Base-by-base conservation (phyloP, 1,140 invertebrate genomes). In the Drusus annulatus region DNA sequence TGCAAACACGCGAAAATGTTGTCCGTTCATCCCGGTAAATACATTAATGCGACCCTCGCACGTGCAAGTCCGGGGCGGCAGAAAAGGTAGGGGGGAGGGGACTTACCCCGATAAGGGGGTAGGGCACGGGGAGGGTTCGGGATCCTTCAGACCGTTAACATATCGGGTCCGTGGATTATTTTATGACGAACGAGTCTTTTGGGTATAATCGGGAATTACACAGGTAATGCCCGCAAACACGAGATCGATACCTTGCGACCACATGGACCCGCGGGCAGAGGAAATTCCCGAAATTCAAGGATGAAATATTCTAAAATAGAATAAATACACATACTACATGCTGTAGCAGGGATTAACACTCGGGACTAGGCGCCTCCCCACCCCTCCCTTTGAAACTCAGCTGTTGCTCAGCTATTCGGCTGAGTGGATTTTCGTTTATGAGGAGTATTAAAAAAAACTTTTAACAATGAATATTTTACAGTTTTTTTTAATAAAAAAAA, bases 161-260 rank as follows among this genome's bases (percentile, higher is more conserved):
- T 80, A 74, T 69, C 69, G 78, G 71, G 65, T 54, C 58, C 79
- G 58, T 23, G 82, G 82, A 83, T 83, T 83, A 83, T 77, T 81
- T 83, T 79, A 83, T 83, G 82, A 83, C 79, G 79, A 69, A 83
- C 82, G 82, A 83, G 82, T 76, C 82, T 79, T 83, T 81, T 76
- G 82, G 82, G 82, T 76, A 71, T 81, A 83, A 83, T 83, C 82
- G 79, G 79, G 79, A 54, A 80, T 83, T 80, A 83, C 79, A 78
- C 60, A 79, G 79, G 79, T 83, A 83, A 83, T 82, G 78, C 78
- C 81, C 52, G 21, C 73, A 77, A 83, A 80, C 54, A 80, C 8
- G n/a, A 69, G 75, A 83, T 79, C 81, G 79, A 83, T 83, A 78
- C 36, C 25, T 36, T 65, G 74, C 31, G 31, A 31, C 16, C 63